phyloP scores from a whole-genome alignment of 2,888 invertebrate species.

The Hypercompe scribonia region DNA sequence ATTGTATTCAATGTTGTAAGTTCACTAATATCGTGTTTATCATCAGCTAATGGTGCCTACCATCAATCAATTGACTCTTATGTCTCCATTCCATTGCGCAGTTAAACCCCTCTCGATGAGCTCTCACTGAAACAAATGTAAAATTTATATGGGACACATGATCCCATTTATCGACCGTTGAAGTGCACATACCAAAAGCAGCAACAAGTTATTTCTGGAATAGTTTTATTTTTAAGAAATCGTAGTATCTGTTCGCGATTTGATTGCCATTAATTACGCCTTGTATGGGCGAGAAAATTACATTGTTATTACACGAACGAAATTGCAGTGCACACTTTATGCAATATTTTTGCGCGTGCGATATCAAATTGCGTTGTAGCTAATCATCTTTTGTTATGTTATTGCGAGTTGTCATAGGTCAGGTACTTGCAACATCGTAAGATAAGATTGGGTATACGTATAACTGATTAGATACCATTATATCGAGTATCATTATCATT shows the following conservation, averaged over 20 bases:
- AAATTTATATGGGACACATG: not conserved
- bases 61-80: not conserved
- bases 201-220: slow-evolving; percentile 1
- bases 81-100: not conserved
- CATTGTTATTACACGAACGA: slow-evolving; percentile 40
- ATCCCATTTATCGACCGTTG: slow-evolving; percentile 1
- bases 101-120: not conserved
- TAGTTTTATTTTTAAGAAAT: slow-evolving; percentile 16
- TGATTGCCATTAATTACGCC: slow-evolving; percentile 42
- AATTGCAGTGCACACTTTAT: slow-evolving; percentile 56
- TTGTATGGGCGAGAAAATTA: slow-evolving; percentile 37
- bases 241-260: slow-evolving; percentile 31
- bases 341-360: slow-evolving; percentile 69
- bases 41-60: not conserved
- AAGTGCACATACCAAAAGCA: slow-evolving; percentile 4
- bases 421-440: slow-evolving; percentile 71
- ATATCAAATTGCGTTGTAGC: slow-evolving; percentile 66
- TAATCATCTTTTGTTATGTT: slow-evolving; percentile 58
- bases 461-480: slow-evolving; percentile 61
- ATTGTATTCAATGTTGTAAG: not conserved
- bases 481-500: slow-evolving; percentile 44
- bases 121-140: slow-evolving; percentile 3
- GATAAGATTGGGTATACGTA: slow-evolving; percentile 74
- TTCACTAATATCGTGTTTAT: not conserved
- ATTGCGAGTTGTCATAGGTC: slow-evolving; percentile 75